phyloP scores from a whole-genome alignment of 2,888 invertebrate genomes.

The Himalopsyche kuldschensis region DNA sequence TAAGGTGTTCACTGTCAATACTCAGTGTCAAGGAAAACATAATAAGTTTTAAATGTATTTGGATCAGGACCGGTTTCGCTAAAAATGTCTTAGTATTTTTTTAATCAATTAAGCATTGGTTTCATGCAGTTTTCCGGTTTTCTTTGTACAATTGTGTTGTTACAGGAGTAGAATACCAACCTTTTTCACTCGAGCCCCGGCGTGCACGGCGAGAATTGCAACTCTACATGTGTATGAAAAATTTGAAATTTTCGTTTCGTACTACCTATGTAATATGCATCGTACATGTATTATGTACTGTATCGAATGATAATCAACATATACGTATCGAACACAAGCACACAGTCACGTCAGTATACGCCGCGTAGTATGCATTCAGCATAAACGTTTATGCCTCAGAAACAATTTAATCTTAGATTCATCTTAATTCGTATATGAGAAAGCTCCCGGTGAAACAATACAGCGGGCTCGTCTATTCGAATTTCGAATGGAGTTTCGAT shows the following conservation, averaged over 20 bases:
- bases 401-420: neutral
- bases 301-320: neutral
- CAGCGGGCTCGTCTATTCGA: neutral
- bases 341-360: neutral
- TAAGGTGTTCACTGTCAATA: no score
- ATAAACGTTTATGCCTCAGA: no score
- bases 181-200: neutral
- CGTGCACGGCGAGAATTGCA: neutral
- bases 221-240: neutral
- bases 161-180: neutral
- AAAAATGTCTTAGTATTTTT: no score
- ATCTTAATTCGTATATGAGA: neutral
- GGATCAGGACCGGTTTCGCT: no score
- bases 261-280: neutral
- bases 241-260: neutral
- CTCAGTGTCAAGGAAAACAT: no score
- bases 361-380: no score
- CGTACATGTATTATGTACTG: neutral
- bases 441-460: neutral
- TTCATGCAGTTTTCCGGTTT: no score
- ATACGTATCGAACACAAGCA: neutral
- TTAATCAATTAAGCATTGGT: no score
- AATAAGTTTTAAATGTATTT: no score
- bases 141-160: no score
- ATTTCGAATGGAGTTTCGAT: neutral